These are phyloP conservation scores for Alcis repandata DNA, from an alignment of 2,888 invertebrate genomes.

Conservation along the genomic window DNA sequence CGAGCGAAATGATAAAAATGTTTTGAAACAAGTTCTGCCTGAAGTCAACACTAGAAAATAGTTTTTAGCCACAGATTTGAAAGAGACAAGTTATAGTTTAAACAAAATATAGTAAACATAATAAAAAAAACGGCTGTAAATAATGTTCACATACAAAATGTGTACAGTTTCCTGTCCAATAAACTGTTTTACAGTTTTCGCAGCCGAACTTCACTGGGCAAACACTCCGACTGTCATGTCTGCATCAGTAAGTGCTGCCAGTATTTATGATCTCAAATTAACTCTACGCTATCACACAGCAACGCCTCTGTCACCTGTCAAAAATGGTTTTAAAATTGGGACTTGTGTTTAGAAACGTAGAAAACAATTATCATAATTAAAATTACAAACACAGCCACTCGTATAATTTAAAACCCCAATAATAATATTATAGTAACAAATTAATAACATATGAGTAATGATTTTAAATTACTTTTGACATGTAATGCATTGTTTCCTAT, in stretches of 20 bases:
- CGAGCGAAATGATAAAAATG: conserved; percentile 62
- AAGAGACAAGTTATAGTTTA: not conserved
- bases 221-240: conserved; percentile 43
- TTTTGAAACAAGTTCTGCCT: conserved; percentile 73
- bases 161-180: conserved; percentile 32
- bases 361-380: no score
- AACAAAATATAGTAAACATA: conserved; percentile 19
- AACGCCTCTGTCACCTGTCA: no score
- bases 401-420: no score
- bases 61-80: conserved; percentile 18
- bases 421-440: no score
- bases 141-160: conserved; percentile 28
- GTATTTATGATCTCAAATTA: not conserved
- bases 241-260: conserved; percentile 28
- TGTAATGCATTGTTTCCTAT: no score
- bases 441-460: no score
- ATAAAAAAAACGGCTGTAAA: conserved; percentile 24
- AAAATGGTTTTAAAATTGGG: no score
- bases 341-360: no score
- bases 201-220: conserved; percentile 43
- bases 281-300: not conserved
- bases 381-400: no score
- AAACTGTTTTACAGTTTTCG: conserved; percentile 39
- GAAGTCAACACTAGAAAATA: conserved; percentile 60
- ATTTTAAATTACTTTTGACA: no score